Evolutionary conservation across 1,140 invertebrate genomes (phyloP).

Genomic region (Drosophila biarmipes): DNA sequence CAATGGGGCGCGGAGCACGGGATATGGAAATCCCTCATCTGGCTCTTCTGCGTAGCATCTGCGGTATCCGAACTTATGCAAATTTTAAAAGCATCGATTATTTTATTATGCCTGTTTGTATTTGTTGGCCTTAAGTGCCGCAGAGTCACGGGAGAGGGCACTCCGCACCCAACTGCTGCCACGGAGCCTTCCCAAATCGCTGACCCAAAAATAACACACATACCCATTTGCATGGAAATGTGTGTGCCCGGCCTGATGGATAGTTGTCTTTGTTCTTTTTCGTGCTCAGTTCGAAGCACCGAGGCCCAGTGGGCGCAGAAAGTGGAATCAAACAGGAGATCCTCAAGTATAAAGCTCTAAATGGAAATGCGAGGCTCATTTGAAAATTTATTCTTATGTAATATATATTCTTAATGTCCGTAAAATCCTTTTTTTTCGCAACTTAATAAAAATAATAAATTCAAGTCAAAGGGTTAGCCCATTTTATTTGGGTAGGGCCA

Average conservation of each 20-base stretch:
- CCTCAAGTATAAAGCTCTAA: not conserved
- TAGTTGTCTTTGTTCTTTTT: conserved; percentile 24
- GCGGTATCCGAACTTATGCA: conserved; percentile 60
- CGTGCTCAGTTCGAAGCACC: conserved; percentile 21
- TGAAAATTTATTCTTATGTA: no score
- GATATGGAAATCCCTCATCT: conserved; percentile 29
- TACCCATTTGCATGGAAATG: conserved; percentile 45
- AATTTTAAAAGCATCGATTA: conserved; percentile 72
- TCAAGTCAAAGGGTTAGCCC: no score
- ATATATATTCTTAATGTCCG: no score
- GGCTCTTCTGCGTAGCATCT: conserved; percentile 44
- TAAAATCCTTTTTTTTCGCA: no score
- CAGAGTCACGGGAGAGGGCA: conserved; percentile 1
- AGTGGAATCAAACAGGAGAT: conserved; percentile 3
- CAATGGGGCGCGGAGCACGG: conserved; percentile 24
- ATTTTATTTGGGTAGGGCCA: no score
- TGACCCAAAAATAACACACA: conserved; percentile 40
- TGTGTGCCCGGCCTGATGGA: conserved; percentile 37
- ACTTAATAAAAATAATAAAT: no score
- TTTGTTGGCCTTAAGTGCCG: conserved; percentile 29
- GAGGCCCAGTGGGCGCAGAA: not conserved
- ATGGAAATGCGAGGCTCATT: not conserved
- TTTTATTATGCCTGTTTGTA: conserved; percentile 54
- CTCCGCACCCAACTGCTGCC: conserved; percentile 11
- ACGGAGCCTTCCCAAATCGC: conserved; percentile 14